Evolutionary conservation across 2,797 vertebrate species (phyloP).

Genomic region (Hypotaenidia okinawae): DNA sequence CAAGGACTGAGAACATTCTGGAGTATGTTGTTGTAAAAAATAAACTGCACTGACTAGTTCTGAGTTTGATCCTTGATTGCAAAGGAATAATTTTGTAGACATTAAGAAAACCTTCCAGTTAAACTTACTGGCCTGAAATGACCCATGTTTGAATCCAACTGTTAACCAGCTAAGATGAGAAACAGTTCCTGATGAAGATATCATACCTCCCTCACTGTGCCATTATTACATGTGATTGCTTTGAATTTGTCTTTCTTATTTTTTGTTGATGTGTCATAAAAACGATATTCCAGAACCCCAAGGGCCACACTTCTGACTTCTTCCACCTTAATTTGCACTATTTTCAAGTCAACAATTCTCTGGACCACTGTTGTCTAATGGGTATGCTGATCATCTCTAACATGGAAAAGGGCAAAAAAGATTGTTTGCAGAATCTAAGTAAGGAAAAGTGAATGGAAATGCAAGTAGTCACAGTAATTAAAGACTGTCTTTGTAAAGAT

Average conservation of each 20-base stretch:
- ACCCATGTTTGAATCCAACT: neutral
- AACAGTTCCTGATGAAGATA: neutral
- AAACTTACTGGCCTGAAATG: neutral
- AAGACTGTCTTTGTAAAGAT: constrained; percentile 16
- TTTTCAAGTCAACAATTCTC: neutral
- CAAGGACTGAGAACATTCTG: neutral
- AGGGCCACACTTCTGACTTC: neutral
- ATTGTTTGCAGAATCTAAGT: neutral
- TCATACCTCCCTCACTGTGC: no score
- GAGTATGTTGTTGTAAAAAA: neutral
- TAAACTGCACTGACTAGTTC: neutral
- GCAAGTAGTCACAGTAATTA: neutral
- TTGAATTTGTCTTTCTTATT: neutral
- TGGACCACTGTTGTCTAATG: neutral
- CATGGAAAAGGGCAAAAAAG: neutral
- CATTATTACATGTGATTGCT: neutral
- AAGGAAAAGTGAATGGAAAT: neutral
- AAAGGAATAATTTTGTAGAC: neutral
- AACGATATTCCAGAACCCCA: neutral
- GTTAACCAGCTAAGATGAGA: neutral
- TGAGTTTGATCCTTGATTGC: neutral
- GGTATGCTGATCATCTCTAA: neutral
- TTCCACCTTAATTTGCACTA: neutral
- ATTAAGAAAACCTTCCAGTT: neutral
- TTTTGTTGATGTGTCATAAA: neutral